phyloP scores from a whole-genome alignment of 2,797 vertebrate species.

The Lepus oiostolus region DNA sequence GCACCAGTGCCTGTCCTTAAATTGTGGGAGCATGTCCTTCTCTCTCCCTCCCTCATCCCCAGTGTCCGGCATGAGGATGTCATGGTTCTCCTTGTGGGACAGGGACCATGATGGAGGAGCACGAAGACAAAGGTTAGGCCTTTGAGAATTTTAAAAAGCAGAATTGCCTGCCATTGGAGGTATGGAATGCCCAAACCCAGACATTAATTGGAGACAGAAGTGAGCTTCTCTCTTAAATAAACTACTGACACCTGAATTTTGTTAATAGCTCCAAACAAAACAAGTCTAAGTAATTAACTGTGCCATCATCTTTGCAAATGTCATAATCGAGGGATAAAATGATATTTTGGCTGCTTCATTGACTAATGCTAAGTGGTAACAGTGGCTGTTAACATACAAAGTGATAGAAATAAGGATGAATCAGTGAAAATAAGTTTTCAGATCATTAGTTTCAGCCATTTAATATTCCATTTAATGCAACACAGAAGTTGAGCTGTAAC shows the following conservation, averaged over 20 bases:
- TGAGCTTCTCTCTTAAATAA: conserved; percentile 9
- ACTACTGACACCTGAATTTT: background rate
- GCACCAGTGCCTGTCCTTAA: background rate
- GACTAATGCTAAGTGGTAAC: background rate
- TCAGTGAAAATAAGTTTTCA: background rate
- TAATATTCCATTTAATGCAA: background rate
- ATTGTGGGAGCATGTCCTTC: background rate
- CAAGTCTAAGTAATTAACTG: background rate
- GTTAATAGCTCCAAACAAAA: background rate
- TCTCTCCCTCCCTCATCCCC: background rate
- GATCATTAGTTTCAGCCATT: background rate
- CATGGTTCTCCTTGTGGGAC: background rate
- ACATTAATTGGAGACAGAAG: background rate
- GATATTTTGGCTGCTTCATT: background rate
- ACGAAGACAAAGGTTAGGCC: background rate
- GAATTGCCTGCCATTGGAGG: background rate
- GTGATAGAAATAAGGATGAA: background rate
- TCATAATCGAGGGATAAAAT: background rate
- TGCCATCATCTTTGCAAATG: conserved; percentile 5
- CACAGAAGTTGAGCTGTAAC: background rate
- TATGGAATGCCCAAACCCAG: background rate
- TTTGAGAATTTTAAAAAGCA: background rate
- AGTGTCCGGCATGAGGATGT: background rate
- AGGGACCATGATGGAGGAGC: background rate
- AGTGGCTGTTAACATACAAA: background rate